phyloP scores from a whole-genome alignment of 23 tunicate genomes.

The Ascidia mentula region DNA sequence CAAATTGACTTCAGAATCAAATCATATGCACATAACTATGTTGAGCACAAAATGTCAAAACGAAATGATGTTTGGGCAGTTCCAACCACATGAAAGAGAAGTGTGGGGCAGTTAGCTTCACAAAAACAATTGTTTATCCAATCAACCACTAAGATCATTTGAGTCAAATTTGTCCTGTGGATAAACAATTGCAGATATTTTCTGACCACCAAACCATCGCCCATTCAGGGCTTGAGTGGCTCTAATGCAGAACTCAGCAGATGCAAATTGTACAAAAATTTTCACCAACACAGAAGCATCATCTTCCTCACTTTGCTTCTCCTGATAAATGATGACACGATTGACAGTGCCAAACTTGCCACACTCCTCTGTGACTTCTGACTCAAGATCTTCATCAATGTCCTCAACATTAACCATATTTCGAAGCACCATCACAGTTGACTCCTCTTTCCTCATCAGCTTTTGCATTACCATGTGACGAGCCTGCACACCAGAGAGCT shows the following conservation, averaged over 20 bases:
- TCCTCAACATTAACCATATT: conserved; percentile 83
- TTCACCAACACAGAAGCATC: conserved; percentile 70
- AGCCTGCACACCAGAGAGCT: conserved; percentile 59
- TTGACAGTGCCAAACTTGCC: conserved; percentile 74
- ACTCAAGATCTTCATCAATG: conserved; percentile 74
- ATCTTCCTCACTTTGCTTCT: conserved; percentile 68
- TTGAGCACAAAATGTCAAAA: no score
- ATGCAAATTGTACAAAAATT: conserved; percentile 71
- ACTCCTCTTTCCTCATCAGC: conserved; percentile 50
- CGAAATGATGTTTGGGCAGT: no score
- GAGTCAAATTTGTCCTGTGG: conserved; percentile 54
- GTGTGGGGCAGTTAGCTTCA: no score
- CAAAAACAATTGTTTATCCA: no score
- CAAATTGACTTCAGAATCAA: no score
- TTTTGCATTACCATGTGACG: conserved; percentile 80
- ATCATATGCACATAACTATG: no score
- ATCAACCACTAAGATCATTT: conserved; percentile 57
- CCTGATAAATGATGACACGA: conserved; percentile 86
- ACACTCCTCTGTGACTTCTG: conserved; percentile 91
- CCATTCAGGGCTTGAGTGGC: conserved; percentile 69
- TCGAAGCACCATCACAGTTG: conserved; percentile 57
- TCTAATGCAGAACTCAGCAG: conserved; percentile 12
- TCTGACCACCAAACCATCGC: conserved; percentile 86
- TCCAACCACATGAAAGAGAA: no score
- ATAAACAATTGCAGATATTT: conserved; percentile 54